Base-by-base conservation (phyloP, 92 coral and sea anemone species). In the Palythoa grandiflora region DNA sequence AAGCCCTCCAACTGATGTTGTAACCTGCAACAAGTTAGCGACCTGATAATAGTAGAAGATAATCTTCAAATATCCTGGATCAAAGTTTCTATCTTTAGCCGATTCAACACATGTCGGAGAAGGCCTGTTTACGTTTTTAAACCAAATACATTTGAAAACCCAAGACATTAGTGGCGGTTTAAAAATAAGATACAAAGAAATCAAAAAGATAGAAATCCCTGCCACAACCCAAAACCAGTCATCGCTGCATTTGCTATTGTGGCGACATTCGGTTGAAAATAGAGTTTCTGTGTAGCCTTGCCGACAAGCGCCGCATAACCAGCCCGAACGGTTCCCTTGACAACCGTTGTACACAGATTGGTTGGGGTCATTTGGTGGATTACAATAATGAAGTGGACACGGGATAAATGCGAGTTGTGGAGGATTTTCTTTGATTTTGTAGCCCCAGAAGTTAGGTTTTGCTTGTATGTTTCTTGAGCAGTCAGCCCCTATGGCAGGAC, bases 321-420 rank as follows among this genome's bases (percentile, higher is more conserved):
- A 39, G 10, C 94, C 96, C 35, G 88, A 51, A 73, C 96, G 84
- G 80, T 83, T 86, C 2, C 94, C 94, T n/a, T 87, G 70, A 36
- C 94, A 91, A 54, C 85, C 92, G 48, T 91, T 93, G 88, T 90
- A 87, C 6, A 38, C 37, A 0, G 59, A 15, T 3, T 68, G 60
- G 28, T 44, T 12, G 15, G 47, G 8, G 66, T 71, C 1, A 36
- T 70, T 54, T 19, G 91, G 90, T 8, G 77, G 74, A 20, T n/a
- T 68, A 60, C 97, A 94, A 79, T 91, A 93, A 5, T 84, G 84
- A 60, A 76, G 15, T 6, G 96, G 96, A 20, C 96, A 93, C 2
- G 79, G 83, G 44, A 79, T 48, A 12, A 91, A 93, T 1, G 63
- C 6, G 28, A 91, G 44, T 16, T 7, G 75, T 12, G 89, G 63